Percentiles rank a stretch among this genome's conserved stretches.
Evolutionary conservation across 2,113 vertebrate species (phyloP).

Genomic region (Hyla sarda): DNA sequence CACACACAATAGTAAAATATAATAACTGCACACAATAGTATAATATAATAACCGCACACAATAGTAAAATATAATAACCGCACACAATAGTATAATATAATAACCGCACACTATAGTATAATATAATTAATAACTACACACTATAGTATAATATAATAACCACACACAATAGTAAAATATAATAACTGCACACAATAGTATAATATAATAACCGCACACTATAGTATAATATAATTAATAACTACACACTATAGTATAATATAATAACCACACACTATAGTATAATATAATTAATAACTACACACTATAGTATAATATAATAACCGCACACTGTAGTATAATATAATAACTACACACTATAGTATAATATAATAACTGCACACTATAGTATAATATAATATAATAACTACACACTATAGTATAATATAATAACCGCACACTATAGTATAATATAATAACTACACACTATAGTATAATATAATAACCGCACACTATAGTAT

Average conservation of each 20-base stretch:
- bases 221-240: neutral
- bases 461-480: too few species aligned
- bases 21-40: neutral
- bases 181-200: neutral
- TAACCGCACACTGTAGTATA: neutral
- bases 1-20: too few species aligned
- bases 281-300: slow-evolving; percentile 1
- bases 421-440: too few species aligned
- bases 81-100: neutral
- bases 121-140: neutral
- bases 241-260: too few species aligned
- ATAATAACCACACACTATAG: too few species aligned
- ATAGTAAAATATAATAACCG: too few species aligned
- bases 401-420: too few species aligned
- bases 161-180: too few species aligned
- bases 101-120: neutral
- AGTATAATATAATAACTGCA: too few species aligned
- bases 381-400: neutral
- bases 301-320: too few species aligned
- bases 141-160: neutral
- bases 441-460: neutral
- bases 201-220: neutral
- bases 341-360: too few species aligned
- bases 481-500: neutral
- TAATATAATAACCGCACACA: too few species aligned